A percentile compares a stretch with the other conserved stretches of the same genome.
These are phyloP conservation scores for Drosophila anomalata DNA, from an alignment of 2,888 invertebrate genomes.

Conservation along the genomic window DNA sequence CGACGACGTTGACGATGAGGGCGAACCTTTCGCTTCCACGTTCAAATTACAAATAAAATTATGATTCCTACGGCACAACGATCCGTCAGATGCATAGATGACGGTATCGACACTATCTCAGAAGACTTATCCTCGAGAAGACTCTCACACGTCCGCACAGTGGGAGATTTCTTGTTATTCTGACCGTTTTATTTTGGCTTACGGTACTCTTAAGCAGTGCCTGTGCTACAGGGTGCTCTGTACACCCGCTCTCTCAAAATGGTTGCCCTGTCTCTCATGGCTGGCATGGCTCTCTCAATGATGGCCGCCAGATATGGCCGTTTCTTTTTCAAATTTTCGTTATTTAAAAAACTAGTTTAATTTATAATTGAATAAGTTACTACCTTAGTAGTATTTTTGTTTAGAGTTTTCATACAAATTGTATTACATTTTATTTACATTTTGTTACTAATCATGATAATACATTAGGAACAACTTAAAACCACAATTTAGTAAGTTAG, in stretches of 20 bases:
- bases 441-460: too few species aligned
- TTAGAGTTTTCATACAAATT: too few species aligned
- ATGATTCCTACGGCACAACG: not conserved
- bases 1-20: slow-evolving; percentile 45
- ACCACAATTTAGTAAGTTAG: too few species aligned
- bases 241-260: not conserved
- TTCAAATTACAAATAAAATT: not conserved
- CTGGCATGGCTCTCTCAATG: not conserved
- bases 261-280: not conserved
- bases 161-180: not conserved
- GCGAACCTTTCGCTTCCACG: slow-evolving; percentile 59
- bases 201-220: slow-evolving; percentile 1
- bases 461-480: too few species aligned
- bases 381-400: too few species aligned
- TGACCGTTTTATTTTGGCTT: slow-evolving; percentile 1
- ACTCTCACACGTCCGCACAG: slow-evolving; percentile 1
- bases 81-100: not conserved
- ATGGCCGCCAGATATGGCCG: not conserved
- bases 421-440: too few species aligned
- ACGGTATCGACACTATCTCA: slow-evolving; percentile 1
- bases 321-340: not conserved
- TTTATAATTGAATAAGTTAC: too few species aligned
- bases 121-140: not conserved
- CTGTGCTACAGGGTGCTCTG: not conserved
- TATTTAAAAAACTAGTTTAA: too few species aligned